Evolutionary conservation across 2,888 invertebrate genomes (phyloP).

Genomic region (Dolichopus griseipennis): DNA sequence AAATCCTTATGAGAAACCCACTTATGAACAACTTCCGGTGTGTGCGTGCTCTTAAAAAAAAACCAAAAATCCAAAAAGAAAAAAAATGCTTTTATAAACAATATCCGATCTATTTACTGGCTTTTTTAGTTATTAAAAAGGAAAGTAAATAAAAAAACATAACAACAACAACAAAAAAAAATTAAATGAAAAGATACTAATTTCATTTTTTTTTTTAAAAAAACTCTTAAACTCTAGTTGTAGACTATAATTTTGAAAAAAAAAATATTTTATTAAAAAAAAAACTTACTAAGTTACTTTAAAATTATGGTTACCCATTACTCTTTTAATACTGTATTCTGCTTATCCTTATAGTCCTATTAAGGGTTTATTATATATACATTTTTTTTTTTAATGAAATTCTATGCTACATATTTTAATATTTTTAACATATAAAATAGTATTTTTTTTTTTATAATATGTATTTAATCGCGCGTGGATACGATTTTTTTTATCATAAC

Average conservation of each 20-base stretch:
- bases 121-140: background rate
- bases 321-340: background rate
- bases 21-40: background rate
- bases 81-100: background rate
- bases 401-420: too few species aligned
- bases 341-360: background rate
- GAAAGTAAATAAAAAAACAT: background rate
- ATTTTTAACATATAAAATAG: too few species aligned
- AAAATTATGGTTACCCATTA: slow-evolving; percentile 4
- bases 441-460: too few species aligned
- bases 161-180: too few species aligned
- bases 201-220: too few species aligned
- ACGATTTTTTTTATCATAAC: background rate
- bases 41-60: background rate
- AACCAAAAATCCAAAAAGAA: too few species aligned
- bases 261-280: too few species aligned
- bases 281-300: background rate
- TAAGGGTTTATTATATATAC: background rate
- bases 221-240: too few species aligned
- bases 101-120: background rate
- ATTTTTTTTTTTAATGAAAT: background rate
- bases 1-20: background rate
- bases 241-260: too few species aligned
- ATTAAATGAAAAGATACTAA: too few species aligned
- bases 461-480: background rate